Conservation (phyloP, 2,888 invertebrate genomes). For the Crocallis elinguaria region DNA sequence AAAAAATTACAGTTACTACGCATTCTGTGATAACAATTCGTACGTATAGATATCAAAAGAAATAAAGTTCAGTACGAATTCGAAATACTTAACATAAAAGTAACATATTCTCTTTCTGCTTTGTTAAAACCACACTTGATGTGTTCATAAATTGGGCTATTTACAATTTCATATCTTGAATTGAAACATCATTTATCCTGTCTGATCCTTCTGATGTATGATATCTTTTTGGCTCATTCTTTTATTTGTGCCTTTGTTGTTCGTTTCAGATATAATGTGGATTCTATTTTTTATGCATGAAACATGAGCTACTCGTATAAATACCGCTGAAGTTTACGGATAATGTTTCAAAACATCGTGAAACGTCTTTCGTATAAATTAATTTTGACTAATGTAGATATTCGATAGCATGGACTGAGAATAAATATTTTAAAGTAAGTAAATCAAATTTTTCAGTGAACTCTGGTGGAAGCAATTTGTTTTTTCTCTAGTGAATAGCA, state of each 20-base stretch:
- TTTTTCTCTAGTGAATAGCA: conserved; percentile 68
- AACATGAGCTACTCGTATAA: no score
- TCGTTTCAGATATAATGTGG: conserved; percentile 14
- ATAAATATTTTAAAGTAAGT: no score
- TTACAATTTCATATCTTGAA: conserved; percentile 31
- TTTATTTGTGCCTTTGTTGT: conserved; percentile 23
- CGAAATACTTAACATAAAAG: no score
- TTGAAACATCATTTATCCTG: conserved; percentile 29
- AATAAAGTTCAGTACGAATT: conserved; percentile 4
- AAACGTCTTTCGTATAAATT: conserved; percentile 2
- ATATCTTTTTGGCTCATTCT: conserved; percentile 17
- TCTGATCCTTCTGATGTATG: conserved; percentile 24
- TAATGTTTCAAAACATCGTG: conserved; percentile 9
- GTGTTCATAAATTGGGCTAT: conserved; percentile 20
- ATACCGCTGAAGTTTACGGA: conserved; percentile 4
- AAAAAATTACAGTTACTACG: no score
- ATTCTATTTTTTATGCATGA: conserved; percentile 21
- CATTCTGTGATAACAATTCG: background rate
- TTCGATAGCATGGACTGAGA: conserved; percentile 16
- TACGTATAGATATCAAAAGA: background rate
- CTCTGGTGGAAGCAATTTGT: conserved; percentile 69
- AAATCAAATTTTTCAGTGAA: conserved; percentile 53
- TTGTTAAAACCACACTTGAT: conserved; percentile 7
- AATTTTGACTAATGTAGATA: conserved; percentile 7
- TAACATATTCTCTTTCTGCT: conserved; percentile 1